Percentiles rank a stretch among this genome's conserved stretches.
These are phyloP conservation scores for Symphodus melops DNA, from an alignment of 2,113 vertebrate genomes.

Conservation along the genomic window DNA sequence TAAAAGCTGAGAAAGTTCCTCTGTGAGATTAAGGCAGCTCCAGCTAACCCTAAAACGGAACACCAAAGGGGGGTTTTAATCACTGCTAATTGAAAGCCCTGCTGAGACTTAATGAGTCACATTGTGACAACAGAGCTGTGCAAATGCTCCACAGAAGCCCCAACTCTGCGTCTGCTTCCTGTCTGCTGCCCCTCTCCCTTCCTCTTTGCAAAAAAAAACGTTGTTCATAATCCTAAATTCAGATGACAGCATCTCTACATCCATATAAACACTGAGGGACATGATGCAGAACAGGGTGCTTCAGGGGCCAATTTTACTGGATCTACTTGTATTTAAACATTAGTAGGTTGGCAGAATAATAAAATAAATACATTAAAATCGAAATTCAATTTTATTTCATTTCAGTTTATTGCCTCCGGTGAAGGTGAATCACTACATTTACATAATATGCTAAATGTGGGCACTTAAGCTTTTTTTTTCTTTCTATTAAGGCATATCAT, in stretches of 20 bases:
- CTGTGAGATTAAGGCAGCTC: slow-evolving; percentile 20
- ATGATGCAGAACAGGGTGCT: slow-evolving; percentile 26
- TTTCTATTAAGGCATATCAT: slow-evolving; percentile 11
- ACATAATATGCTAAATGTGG: slow-evolving; percentile 32
- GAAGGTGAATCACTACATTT: slow-evolving; percentile 38
- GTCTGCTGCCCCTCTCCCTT: slow-evolving; percentile 30
- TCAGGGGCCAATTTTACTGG: neutral
- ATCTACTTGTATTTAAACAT: slow-evolving; percentile 3
- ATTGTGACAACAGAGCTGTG: slow-evolving; percentile 51
- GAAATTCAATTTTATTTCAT: slow-evolving; percentile 22
- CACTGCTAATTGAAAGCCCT: slow-evolving; percentile 64
- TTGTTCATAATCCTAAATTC: slow-evolving; percentile 43
- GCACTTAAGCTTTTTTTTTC: neutral
- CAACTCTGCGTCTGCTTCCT: slow-evolving; percentile 31
- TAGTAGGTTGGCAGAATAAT: slow-evolving; percentile 16
- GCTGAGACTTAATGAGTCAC: slow-evolving; percentile 60
- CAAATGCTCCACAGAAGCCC: slow-evolving; percentile 32
- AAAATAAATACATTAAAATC: no score
- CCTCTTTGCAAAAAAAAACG: slow-evolving; percentile 16
- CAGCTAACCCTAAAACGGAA: slow-evolving; percentile 22
- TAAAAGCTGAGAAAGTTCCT: slow-evolving; percentile 10
- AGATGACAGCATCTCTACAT: slow-evolving; percentile 36
- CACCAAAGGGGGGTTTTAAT: slow-evolving; percentile 59
- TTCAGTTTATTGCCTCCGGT: slow-evolving; percentile 18
- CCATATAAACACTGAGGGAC: slow-evolving; percentile 28